phyloP scores from a whole-genome alignment of 2,113 vertebrate species.

The zebrafish (Danio rerio) region GRCz12tu NC_133178.1:24073501-24074000 shows the following conservation, averaged over 20 bases:
- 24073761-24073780: conserved; percentile 56
- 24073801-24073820: conserved; percentile 73
- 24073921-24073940: conserved; percentile 63
- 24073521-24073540: background rate
- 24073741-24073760: background rate
- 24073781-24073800: conserved; percentile 77
- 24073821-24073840: conserved; percentile 58
- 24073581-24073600: conserved; percentile 1
- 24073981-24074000: background rate
- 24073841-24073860: conserved; percentile 65
- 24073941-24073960: conserved; percentile 59
- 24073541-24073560: background rate
- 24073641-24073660: background rate
- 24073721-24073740: conserved; percentile 31
- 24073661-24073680: background rate
- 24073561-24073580: background rate
- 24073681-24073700: background rate
- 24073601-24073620: background rate
- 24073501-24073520: background rate
- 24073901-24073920: conserved; percentile 32
- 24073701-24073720: conserved; percentile 9
- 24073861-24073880: conserved; percentile 53
- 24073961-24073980: conserved; percentile 44
- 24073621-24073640: background rate
- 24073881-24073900: conserved; percentile 69